Evolutionary conservation across 2,888 invertebrate genomes (phyloP), one percentile per base, ranked within the genome.

Genomic region (Heterodera filipjevi): DNA sequence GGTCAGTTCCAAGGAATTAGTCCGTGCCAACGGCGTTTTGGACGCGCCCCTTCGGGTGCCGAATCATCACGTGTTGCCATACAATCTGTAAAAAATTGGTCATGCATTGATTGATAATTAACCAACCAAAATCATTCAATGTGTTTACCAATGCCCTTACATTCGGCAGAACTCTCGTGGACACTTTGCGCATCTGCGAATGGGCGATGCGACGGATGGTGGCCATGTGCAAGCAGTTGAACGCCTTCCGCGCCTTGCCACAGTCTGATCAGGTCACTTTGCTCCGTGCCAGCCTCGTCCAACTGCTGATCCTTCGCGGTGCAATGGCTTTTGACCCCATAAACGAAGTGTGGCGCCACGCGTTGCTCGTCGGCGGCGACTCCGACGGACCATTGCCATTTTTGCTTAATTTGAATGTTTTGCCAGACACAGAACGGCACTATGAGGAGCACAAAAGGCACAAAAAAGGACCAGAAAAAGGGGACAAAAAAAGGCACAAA

Each of bases 301-400:
- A 98, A 91, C 94, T 98, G 93, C 94, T 98, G 93, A 94, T 98
- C 79, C 92, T 98, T 76, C 92, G 96, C 22, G 95, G 96, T 83
- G 95, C 95, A 0, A 94, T 95, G 92, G 94, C 94, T 71, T 98
- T 95, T 89, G 95, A 96, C 89, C 93, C 93, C 0, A 94, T 94
- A 84, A 93, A 93, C 84, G 93, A 95, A 87, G 93, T 93, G 74
- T 98, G 97, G 97, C 94, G 94, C 92, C 89, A 90, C 19, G 49
- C 75, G 53, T 68, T 80, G 27, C 73, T 59, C n/a, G 46, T 76
- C 27, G 76, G 80, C 16, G 71, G 73, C 30, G 59, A 33, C 19
- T 19, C 30, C n/a, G 71, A 22, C 27, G 76, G 88, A 77, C 79
- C 81, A 49, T 83, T 84, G 82, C 82, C 83, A 46, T 81, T 97